Percentiles rank a stretch among this genome's conserved stretches.
These are phyloP conservation scores for Henicopernis longicauda DNA, from an alignment of 2,113 vertebrate species.

Conservation along the genomic window DNA sequence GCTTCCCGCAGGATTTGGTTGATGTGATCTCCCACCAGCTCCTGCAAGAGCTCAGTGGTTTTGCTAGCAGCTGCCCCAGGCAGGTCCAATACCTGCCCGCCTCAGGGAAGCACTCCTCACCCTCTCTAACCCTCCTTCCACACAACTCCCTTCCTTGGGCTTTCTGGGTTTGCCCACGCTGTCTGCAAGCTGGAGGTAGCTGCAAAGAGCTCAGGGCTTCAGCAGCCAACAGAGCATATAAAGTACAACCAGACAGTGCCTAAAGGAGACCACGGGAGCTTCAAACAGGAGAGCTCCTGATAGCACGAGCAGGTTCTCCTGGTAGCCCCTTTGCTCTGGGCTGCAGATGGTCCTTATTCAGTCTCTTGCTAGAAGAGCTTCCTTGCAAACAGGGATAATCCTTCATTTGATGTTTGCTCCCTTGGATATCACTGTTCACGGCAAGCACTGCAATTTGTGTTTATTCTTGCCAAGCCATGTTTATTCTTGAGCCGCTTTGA, in stretches of 20 bases:
- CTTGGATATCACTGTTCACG: slow-evolving; percentile 60
- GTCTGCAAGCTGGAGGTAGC: background rate
- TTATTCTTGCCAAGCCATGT: slow-evolving; percentile 65
- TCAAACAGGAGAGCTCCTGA: slow-evolving; percentile 2
- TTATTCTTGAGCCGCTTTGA: slow-evolving; percentile 62
- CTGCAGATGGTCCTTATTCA: slow-evolving; percentile 57
- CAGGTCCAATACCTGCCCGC: background rate
- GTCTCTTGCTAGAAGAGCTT: slow-evolving; percentile 37
- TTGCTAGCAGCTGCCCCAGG: background rate
- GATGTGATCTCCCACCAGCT: background rate
- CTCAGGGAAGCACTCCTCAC: background rate
- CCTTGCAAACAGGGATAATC: slow-evolving; percentile 58
- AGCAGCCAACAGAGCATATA: background rate
- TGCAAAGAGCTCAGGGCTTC: background rate
- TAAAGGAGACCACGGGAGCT: background rate
- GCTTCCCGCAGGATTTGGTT: background rate
- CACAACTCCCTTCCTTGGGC: background rate
- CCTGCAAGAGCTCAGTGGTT: background rate
- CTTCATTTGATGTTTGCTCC: slow-evolving; percentile 65
- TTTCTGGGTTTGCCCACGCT: background rate
- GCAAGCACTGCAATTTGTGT: slow-evolving; percentile 59
- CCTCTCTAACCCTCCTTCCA: background rate
- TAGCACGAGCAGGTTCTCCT: background rate
- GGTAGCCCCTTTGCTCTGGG: slow-evolving; percentile 9
- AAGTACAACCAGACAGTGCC: background rate